Evolutionary conservation across 2,888 invertebrate species (phyloP), one percentile per base, ranked within the genome.

Genomic region (Cephonodes hylas): DNA sequence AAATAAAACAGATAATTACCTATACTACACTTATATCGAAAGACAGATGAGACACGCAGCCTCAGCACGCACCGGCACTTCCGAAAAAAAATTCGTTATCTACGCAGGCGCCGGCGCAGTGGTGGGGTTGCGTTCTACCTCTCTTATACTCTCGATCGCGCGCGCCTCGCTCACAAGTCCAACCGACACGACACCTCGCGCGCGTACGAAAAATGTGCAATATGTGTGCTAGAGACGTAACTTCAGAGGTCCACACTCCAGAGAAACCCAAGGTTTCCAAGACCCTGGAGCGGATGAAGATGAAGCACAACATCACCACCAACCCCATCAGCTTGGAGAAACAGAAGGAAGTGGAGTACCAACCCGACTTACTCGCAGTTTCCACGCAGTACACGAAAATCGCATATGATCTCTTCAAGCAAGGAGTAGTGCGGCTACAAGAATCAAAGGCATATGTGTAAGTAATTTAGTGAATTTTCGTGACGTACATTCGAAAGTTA

Each of bases 371-470:
- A 27, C 84, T 94, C 20, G 87, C 93, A 0, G 75, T 91, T 23
- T 91, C 92, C 65, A 93, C 93, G 0, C 86, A 91, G 65, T 86
- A 84, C 68, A 91, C 91, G 65, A 93, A 89, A 70, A 63, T 86
- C 13, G 76, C 85, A 8, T 85, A 89, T 63, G 90, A 93, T 66
- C 63, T 85, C 25, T 76, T 93, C 75, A 85, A 86, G 64, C 76
- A 81, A 22, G 76, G 75, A 25, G 67, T 88, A 68, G 86, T 80
- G 61, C 76, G 78, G 1, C 66, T 91, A 31, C 90, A 92, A 66
- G 88, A 91, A 65, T 87, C 92, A 62, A 91, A 91, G 71, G 82
- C 87, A 13, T 93, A 89, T 75, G 88, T 88, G 94, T 94, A 62
- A 93, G 93, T 93, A 60, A 27, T 48, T 64, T 73, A 66, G 63